Evolutionary conservation across 1,140 invertebrate genomes (phyloP), one percentile per base, ranked within the genome.

Genomic region (Drosophila teissieri): DNA sequence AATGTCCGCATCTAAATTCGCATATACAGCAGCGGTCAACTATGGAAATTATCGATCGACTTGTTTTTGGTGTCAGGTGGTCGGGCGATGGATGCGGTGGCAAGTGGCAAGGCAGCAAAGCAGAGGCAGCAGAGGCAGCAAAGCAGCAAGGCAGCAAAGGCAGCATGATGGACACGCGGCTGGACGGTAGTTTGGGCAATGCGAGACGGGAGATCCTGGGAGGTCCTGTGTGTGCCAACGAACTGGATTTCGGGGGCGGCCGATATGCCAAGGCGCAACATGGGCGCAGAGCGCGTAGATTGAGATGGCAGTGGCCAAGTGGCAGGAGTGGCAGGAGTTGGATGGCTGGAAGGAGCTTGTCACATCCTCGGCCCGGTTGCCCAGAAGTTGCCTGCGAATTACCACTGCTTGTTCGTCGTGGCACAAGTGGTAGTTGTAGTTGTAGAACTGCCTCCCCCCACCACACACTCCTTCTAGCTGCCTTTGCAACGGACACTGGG

Each of bases 11-110:
- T 91, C 82, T 91, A 91, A 91, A 91, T 91, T 91, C 86, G 88
- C 90, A 91, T 91, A 91, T 85, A 91, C 82, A 90, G 90, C 80
- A 88, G 82, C 89, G 90, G 90, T 91, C 90, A 91, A 86, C 90
- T 90, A 91, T 91, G 90, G 86, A 91, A 91, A 91, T 91, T 91
- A 91, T 91, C 90, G 90, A 91, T 91, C 90, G 90, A 91, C 72
- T 86, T 90, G 86, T 80, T 86, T 90, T 86, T 91, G 90, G 85
- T 91, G 89, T 91, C 84, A 91, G 84, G 85, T 91, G 89, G 81
- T 85, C 73, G 81, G 89, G 83, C 78, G 84, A 84, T 91, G 89
- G 74, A 81, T 78, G 84, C 65, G 80, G 74, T 88, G 83, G 69
- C 83, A 61, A 19, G 54, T 56, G 60, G 52, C 61, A 72, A 37